A percentile compares a stretch with the other conserved stretches of the same genome.
These are phyloP conservation scores for Capricornis sumatraensis DNA, from an alignment of 2,113 vertebrate species.

Conservation along the genomic window DNA sequence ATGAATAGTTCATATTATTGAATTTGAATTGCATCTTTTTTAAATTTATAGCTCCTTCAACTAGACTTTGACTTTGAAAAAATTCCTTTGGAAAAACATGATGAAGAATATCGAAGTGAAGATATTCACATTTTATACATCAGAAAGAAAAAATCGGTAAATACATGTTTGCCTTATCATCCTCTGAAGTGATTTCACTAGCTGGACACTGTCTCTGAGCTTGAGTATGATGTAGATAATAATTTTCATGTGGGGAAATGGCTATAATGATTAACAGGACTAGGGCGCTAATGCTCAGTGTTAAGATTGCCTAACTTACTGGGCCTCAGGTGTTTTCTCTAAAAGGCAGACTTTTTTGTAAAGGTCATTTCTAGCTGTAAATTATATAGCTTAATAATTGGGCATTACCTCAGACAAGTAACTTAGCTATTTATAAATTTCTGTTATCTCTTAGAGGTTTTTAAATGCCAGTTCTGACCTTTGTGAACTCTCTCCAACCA, in stretches of 20 bases:
- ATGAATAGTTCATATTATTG: not conserved
- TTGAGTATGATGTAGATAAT: not conserved
- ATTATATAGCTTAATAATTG: not conserved
- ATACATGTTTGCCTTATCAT: not conserved
- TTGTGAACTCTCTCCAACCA: not conserved
- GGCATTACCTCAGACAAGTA: not conserved
- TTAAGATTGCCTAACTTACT: not conserved
- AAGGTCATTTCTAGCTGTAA: not conserved
- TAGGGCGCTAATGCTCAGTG: not conserved
- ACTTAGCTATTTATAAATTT: slow-evolving; percentile 19
- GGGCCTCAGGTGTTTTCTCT: not conserved
- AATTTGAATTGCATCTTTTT: slow-evolving; percentile 23
- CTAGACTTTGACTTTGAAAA: slow-evolving; percentile 88
- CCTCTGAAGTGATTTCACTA: not conserved
- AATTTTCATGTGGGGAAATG: not conserved
- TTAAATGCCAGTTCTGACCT: not conserved
- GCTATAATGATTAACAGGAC: not conserved
- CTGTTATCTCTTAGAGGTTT: not conserved
- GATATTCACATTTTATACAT: slow-evolving; percentile 94
- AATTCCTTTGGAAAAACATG: slow-evolving; percentile 90
- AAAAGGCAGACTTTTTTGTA: not conserved
- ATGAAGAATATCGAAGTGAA: slow-evolving; percentile 92
- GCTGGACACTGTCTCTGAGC: not conserved
- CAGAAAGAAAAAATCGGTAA: slow-evolving; percentile 73
- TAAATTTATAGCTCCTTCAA: slow-evolving; percentile 86